Evolutionary conservation across 1,140 invertebrate species (phyloP), one percentile per base, ranked within the genome.

Genomic region (Zaprionus taronus): DNA sequence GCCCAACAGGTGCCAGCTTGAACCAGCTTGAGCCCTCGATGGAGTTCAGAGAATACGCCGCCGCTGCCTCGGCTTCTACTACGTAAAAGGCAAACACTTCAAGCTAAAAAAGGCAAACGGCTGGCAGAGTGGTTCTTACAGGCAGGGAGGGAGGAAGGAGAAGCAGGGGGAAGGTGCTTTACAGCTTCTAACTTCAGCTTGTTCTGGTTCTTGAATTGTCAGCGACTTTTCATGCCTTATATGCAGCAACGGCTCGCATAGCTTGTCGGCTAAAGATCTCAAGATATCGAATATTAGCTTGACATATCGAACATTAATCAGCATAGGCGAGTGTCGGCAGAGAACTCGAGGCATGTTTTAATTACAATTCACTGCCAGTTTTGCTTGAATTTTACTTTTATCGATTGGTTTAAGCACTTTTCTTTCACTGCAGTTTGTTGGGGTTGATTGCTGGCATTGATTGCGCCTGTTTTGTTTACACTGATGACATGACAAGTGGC

Each of bases 41-140:
- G n/a, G 26, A 80, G 20, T 17, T 17, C 26, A 22, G 17, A 31
- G 36, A 71, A n/a, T n/a, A n/a, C n/a, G 57, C 17, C 61, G 67
- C 58, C 58, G 57, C 53, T 66, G 67, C 60, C 60, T 36, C 20
- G 55, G 38, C 22, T 66, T 17, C 17, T 64, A 14, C 49, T 17
- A 69, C 71, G 61, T 70, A 76, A 72, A 83, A 57, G 73, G 81
- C 49, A 60, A 66, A 65, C 49, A 68, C 53, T 61, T 44, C 20
- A 22, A 2, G 38, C 67, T 63, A 71, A 80, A 80, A 89, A 87
- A 87, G 77, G 80, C 72, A 69, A 83, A 83, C 80, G 60, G 64
- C 70, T 84, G 78, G 44, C 24, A 26, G 34, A 60, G 17, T 60
- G 20, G 56, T 24, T 55, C 22, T 22, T 31, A 11, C 31, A 56